Evolutionary conservation across 1,140 invertebrate genomes (phyloP), one percentile per base, ranked within the genome.

Genomic region (Drosophila takahashii): DNA sequence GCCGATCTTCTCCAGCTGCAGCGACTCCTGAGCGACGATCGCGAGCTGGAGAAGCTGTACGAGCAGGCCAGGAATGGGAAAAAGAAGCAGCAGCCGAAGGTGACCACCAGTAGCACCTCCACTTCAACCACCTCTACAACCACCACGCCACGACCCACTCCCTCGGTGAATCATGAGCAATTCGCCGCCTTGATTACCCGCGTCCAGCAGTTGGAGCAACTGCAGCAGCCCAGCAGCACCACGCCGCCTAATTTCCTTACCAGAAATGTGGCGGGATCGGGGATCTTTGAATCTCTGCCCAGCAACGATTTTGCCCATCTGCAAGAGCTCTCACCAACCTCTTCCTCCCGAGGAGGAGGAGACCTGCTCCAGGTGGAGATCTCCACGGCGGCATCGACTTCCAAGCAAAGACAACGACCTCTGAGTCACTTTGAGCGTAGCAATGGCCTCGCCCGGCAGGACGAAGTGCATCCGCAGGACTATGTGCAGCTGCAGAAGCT

Each of bases 401-500:
- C 73, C 2, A 91, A 87, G 39, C 84, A 83, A 47, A 50, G 67
- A 1, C 84, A 83, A 47, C 47, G 67, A 1, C 84, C 76, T 0
- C 10, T 77, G 9, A 84, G 47, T 34, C 50, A 58, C 18, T 85
- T 90, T 5, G 90, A 91, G 59, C 47, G 85, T 0, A 90, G 77
- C 27, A 91, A 91, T 11, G 86, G 85, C 0, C 77, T 89, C 15
- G 50, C 69, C 5, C 57, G 79, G 18, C 57, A 81, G 26, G 76
- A 76, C 5, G 83, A 91, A 7, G 90, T 91, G 6, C 86, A 86
- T 18, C 90, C 90, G 0, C 90, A 90, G 29, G 90, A 91, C 45
- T 91, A 91, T 39, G 86, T 91, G 32, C 90, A 92, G 57, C 47
- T 92, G 39, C 90, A 91, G 51, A 92, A 92, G 76, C 47, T 92